Base-by-base conservation (phyloP, 1,140 invertebrate genomes). In the Tetramorium parvispinum region DNA sequence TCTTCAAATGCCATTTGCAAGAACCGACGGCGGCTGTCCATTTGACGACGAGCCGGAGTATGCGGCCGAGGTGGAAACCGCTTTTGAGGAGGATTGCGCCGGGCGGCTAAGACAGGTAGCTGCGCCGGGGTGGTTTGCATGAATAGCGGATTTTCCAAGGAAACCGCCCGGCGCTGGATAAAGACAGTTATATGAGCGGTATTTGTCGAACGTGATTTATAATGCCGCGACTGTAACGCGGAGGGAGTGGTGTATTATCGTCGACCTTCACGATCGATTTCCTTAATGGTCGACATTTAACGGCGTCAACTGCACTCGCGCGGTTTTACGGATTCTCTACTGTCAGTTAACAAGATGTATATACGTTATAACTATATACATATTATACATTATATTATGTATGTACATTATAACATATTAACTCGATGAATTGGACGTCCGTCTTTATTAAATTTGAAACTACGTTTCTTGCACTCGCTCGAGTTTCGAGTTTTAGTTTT, bases 1-100 rank as follows among this genome's bases (percentile, higher is more conserved):
- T 68, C 76, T 86, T 78, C 85, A 73, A 89, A 82, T 53, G 40
- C 71, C 78, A 59, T 89, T 83, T 75, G 81, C 85, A 55, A 76
- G 75, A 85, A 87, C 78, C 66, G 88, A 89, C 59, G 27, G 27
- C 21, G 73, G 57, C 32, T 63, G 71, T 63, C 81, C 77, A 78
- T 49, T 51, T 49, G 71, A 73, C 71, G 86, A 87, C 59, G 82
- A 65, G 46, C 55, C 55, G 46, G 24, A 32, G 46, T 75, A 27
- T 57, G 46, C 43, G 43, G 24, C n/a, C 21, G 51, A 61, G n/a
- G 40, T 46, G 79, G 53, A 81, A 71, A 43, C 65, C 65, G 65
- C 51, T 81, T 32, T 43, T 40, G 66, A 46, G 27, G 43, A 27
- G 79, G 21, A 66, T 71, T 40, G 78, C 51, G 51, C 53, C 79